phyloP scores from a whole-genome alignment of 2,888 invertebrate genomes.

The Phengaris alcon region DNA sequence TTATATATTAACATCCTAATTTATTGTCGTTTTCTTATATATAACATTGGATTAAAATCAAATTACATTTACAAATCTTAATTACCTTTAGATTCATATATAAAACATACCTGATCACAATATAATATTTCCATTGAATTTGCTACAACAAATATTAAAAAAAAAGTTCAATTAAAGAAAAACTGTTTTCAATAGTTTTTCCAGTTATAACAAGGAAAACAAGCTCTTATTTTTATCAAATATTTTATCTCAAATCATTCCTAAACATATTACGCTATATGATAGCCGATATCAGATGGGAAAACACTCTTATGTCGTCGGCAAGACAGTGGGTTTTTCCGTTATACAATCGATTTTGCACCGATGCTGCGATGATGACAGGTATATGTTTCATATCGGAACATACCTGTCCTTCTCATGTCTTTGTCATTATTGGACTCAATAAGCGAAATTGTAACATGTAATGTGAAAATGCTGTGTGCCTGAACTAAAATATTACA shows the following conservation, averaged over 20 bases:
- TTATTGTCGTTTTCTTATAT: slow-evolving; percentile 21
- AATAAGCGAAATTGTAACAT: no score
- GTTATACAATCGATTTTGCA: no score
- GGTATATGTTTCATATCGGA: no score
- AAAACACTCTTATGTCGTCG: no score
- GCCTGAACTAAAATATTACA: background rate
- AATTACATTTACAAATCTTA: slow-evolving; percentile 1
- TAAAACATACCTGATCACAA: background rate
- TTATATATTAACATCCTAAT: slow-evolving; percentile 2
- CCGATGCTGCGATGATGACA: no score
- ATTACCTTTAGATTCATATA: background rate
- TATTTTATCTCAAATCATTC: background rate
- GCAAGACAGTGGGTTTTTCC: no score
- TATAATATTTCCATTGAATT: background rate
- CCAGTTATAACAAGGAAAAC: background rate
- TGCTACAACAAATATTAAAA: background rate
- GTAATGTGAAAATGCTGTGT: no score
- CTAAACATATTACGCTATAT: background rate
- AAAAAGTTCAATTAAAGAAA: background rate
- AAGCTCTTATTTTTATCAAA: background rate
- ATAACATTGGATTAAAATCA: background rate
- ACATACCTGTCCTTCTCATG: no score
- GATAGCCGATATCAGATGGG: background rate
- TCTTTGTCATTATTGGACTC: no score
- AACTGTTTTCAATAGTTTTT: background rate